A percentile compares a stretch with the other conserved stretches of the same genome.
These are phyloP conservation scores for Paramormyrops kingsleyae DNA, from an alignment of 2,113 vertebrate species.

Conservation along the genomic window DNA sequence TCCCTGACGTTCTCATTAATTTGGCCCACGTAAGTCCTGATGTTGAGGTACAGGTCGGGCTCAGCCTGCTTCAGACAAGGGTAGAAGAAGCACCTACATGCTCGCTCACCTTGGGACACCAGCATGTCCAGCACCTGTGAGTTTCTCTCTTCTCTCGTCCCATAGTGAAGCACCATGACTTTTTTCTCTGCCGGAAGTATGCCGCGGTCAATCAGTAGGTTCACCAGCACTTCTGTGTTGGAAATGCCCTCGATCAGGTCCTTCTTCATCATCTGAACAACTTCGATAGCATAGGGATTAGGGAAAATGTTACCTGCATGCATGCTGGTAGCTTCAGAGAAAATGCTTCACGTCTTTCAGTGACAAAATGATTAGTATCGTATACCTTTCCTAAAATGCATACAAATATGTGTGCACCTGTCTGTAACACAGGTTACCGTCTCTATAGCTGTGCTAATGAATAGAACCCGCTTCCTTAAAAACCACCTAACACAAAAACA, in stretches of 20 bases:
- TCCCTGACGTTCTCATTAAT: slow-evolving; percentile 58
- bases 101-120: slow-evolving; percentile 66
- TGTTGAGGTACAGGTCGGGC: slow-evolving; percentile 60
- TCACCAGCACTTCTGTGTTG: slow-evolving; percentile 60
- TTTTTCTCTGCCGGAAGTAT: slow-evolving; percentile 56
- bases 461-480: slow-evolving; percentile 22
- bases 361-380: background rate
- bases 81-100: slow-evolving; percentile 70
- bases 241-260: slow-evolving; percentile 60
- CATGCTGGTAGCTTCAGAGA: slow-evolving; percentile 19
- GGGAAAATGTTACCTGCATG: slow-evolving; percentile 42
- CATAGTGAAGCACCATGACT: slow-evolving; percentile 55
- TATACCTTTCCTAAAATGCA: background rate
- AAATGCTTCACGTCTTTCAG: background rate
- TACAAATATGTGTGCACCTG: background rate
- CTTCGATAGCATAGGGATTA: slow-evolving; percentile 62
- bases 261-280: slow-evolving; percentile 60
- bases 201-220: slow-evolving; percentile 57
- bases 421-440: background rate
- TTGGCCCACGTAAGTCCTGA: slow-evolving; percentile 54
- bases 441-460: slow-evolving; percentile 10
- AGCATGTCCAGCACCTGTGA: slow-evolving; percentile 60
- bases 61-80: slow-evolving; percentile 70
- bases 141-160: slow-evolving; percentile 58
- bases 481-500: background rate